These are phyloP conservation scores for Papilio demoleus DNA, from an alignment of 2,888 invertebrate species.

Conservation along the genomic window DNA sequence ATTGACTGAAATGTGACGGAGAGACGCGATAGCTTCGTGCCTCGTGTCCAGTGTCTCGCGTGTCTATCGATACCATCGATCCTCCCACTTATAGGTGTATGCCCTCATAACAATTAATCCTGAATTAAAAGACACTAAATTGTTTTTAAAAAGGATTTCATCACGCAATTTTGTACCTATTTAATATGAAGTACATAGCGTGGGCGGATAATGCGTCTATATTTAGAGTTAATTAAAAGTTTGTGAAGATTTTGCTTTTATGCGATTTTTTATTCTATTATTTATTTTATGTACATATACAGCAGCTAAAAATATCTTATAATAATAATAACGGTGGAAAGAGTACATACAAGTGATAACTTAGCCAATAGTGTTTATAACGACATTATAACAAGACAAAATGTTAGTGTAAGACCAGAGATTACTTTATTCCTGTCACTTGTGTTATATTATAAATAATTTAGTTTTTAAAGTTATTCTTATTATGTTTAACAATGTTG, in stretches of 20 bases:
- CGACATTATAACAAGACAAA: too few species aligned
- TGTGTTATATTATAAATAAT: too few species aligned
- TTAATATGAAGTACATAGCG: constrained; percentile 20
- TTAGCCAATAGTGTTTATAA: too few species aligned
- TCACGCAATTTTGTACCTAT: constrained; percentile 40
- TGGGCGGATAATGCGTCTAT: constrained; percentile 18
- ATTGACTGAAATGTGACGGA: constrained; percentile 40
- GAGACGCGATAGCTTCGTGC: constrained; percentile 20
- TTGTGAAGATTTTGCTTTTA: not conserved
- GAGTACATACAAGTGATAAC: too few species aligned
- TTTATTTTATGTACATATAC: not conserved
- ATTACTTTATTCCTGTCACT: too few species aligned
- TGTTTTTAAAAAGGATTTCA: constrained; percentile 45
- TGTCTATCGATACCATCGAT: constrained; percentile 48
- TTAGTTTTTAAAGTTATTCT: too few species aligned
- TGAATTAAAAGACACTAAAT: constrained; percentile 51
- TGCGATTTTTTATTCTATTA: not conserved
- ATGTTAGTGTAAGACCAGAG: too few species aligned
- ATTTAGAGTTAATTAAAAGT: constrained; percentile 12
- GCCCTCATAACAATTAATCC: constrained; percentile 52
- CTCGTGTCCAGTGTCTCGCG: constrained; percentile 34
- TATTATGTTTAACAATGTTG: too few species aligned
- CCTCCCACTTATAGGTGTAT: constrained; percentile 45
- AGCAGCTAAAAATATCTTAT: too few species aligned
- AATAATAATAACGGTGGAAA: too few species aligned